Base-by-base conservation (phyloP, 2,888 invertebrate species). In the Epistrophella euchroma region DNA sequence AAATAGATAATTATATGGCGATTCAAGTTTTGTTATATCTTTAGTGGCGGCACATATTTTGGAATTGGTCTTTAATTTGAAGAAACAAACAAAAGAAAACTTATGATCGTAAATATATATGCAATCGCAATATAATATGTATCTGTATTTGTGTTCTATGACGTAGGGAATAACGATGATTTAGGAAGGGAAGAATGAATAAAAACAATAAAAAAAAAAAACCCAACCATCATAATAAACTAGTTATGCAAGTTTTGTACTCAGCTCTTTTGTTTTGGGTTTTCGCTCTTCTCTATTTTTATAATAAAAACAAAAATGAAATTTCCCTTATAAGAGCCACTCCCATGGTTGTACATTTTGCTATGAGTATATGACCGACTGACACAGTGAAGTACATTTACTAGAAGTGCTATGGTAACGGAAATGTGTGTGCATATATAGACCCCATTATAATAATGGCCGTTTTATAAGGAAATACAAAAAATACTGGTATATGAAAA, bases 191-290 rank as follows among this genome's bases (percentile, higher is more conserved):
- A 70, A 60, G 22, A 45, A 56, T 22, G 4, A 47, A 56, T 25
- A 6, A 32, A 55, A 80, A 35, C 45, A 58, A 40, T 10, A 22
- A 50, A 50, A 62, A 58, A 40, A 6, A 22, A 50, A 50, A 62
- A 15, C 13, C 3, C 11, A 35, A 4, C 9, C 15, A 15, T 37
- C n/a, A 13, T 37, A 35, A 11, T 32, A 73, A 86, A 56, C 73
- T 64, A 71, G 77, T 77, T 86, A 47, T 74, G 76, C 87, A 82
- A 79, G 88, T 87, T 88, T 77, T 82, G 43, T 47, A 68, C 85
- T 85, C 60, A 87, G 76, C 75, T 87, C 73, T 84, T 88, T 88
- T 77, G 88, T 83, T 76, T 74, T 62, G 25, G 47, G 58, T 45
- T 78, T 47, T 37, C 58, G n/a, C n/a, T 80, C 55, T 68, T 76